Base-by-base conservation (phyloP, 2,797 vertebrate genomes). In the Fistularia tabacaria region DNA sequence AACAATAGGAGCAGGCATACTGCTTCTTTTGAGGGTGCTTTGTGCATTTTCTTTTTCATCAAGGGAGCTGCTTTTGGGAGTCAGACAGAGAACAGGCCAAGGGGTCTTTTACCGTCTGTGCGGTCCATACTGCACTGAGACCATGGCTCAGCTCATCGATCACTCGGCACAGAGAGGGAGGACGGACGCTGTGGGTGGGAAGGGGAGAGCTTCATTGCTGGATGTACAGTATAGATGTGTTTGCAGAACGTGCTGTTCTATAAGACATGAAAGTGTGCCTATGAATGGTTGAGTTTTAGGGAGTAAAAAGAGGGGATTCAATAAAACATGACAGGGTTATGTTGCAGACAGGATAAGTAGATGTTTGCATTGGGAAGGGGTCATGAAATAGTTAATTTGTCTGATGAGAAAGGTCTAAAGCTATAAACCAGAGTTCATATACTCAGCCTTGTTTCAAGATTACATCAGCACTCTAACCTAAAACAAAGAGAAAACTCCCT, bases 31-130 rank as follows among this genome's bases (percentile, higher is more conserved):
- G 81, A 69, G 72, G 36, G 80, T 74, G 80, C 81, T 69, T 47
- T 55, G 71, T 53, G 54, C 36, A 10, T 41, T 90, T 85, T 92
- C 91, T 86, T 83, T 86, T 65, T 91, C 91, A 88, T 87, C 86
- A 10, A 14, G 43, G 37, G 48, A 54, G 66, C 66, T 82, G 83
- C 85, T 87, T 86, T 87, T 76, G 66, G 68, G 80, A 82, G 77
- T 77, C 66, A 63, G 77, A 82, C 66, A 50, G 72, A 81, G 73
- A 80, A 53, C 76, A 80, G 73, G 78, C 71, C 59, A 73, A 62
- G 76, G 82, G 70, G 42, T 76, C 78, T 79, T 72, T 80, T 63
- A 67, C 62, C 67, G 64, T 74, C 64, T n/a, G 71, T 59, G 41
- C 10, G 5, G 75, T 74, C 81, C 63, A 49, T 53, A 51, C 80